A percentile compares a stretch with the other conserved stretches of the same genome.
Evolutionary conservation across 2,797 vertebrate genomes (phyloP).

Genomic region (Anas bahamensis): DNA sequence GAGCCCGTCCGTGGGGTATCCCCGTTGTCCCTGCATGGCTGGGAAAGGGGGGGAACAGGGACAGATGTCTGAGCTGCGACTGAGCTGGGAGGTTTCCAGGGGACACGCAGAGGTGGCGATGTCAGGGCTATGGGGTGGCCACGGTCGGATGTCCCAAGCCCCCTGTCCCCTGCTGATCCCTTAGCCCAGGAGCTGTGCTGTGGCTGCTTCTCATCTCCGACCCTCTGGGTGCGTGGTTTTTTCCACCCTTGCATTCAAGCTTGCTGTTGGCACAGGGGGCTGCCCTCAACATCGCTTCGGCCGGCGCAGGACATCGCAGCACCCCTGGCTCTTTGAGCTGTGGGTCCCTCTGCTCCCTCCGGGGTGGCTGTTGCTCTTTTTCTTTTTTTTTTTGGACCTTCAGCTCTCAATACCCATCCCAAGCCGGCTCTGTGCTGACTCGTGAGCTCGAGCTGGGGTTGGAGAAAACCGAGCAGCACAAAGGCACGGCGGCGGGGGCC

Average conservation of each 20-base stretch:
- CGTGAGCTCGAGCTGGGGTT: neutral
- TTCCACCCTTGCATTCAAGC: fast-evolving
- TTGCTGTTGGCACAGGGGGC: neutral
- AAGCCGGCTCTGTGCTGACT: neutral
- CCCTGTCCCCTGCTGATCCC: neutral
- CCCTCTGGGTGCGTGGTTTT: neutral
- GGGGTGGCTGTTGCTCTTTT: neutral
- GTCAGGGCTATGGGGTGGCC: neutral
- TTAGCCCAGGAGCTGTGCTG: fast-evolving
- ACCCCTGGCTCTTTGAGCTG: neutral
- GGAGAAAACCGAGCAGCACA: too few relatives aligned
- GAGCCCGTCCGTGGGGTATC: neutral
- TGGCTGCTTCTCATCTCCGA: fast-evolving
- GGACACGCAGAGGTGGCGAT: neutral
- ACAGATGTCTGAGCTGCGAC: neutral
- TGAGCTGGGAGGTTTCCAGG: neutral
- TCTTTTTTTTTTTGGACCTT: neutral
- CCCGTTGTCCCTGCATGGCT: neutral
- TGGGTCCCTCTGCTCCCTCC: neutral
- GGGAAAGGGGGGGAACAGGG: too few relatives aligned
- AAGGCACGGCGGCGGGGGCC: too few relatives aligned
- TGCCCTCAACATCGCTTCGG: fast-evolving
- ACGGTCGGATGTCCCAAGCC: fast-evolving
- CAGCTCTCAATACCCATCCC: too few relatives aligned
- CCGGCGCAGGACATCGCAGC: neutral